phyloP scores from a whole-genome alignment of 2,888 invertebrate species.

The Sylvicola cinctus region DNA sequence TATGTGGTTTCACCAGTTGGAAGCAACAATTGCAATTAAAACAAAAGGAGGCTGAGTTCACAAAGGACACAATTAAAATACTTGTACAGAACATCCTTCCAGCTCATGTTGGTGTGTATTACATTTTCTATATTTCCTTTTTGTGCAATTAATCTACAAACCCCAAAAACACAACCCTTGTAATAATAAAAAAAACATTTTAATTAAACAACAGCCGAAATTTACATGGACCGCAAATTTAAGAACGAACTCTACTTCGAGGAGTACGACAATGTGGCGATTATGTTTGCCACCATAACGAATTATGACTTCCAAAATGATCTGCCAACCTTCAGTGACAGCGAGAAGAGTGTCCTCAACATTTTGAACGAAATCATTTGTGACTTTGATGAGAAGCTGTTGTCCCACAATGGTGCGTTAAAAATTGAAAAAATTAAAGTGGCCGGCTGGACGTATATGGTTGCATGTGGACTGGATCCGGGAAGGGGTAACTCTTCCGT shows the following conservation, averaged over 20 bases:
- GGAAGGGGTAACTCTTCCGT: conserved; percentile 39
- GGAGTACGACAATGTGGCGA: conserved; percentile 71
- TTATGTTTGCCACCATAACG: conserved; percentile 90
- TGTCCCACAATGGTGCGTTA: conserved; percentile 31
- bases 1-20: conserved; percentile 29
- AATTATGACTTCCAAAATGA: conserved; percentile 54
- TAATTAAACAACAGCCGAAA: conserved; percentile 52
- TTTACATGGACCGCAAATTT: conserved; percentile 48
- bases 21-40: conserved; percentile 52
- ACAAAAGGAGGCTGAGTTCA: conserved; percentile 68
- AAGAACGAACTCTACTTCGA: conserved; percentile 68
- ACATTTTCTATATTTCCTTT: no score
- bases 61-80: conserved; percentile 70
- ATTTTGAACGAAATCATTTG: conserved; percentile 80
- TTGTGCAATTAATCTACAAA: no score
- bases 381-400: conserved; percentile 73
- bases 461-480: conserved; percentile 76
- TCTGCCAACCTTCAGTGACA: conserved; percentile 34
- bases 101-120: conserved; percentile 63
- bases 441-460: conserved; percentile 94
- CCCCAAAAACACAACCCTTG: no score
- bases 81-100: conserved; percentile 84
- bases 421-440: conserved; percentile 93
- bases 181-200: no score
- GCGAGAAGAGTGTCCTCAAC: conserved; percentile 40